Evolutionary conservation across 2,888 invertebrate species (phyloP).

Genomic region (Agrypnus murinus): DNA sequence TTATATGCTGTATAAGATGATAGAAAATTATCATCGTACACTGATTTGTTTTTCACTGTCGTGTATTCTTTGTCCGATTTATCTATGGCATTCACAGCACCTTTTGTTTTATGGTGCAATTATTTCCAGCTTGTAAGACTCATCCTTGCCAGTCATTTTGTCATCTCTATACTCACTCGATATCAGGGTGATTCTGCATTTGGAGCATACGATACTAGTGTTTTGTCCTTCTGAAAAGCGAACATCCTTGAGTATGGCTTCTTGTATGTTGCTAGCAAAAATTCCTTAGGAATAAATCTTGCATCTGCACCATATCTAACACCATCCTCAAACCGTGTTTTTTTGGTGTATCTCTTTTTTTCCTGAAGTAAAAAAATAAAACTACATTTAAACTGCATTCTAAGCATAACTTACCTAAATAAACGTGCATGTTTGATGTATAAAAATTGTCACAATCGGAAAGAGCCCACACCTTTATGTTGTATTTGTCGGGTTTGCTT

Average conservation of each 20-base stretch:
- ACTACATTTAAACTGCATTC: too few species aligned
- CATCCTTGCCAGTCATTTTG: constrained; percentile 18
- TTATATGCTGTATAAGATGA: constrained; percentile 8
- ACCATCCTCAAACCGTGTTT: too few species aligned
- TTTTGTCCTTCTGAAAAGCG: constrained; percentile 29
- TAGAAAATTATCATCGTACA: constrained; percentile 1
- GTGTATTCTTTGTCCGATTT: not conserved
- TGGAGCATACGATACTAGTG: constrained; percentile 15
- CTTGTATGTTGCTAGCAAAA: constrained; percentile 24
- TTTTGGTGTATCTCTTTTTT: too few species aligned
- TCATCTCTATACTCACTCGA: constrained; percentile 34
- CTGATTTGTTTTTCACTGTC: constrained; percentile 4
- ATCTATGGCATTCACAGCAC: not conserved
- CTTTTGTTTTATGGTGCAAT: constrained; percentile 12
- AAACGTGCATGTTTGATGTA: constrained; percentile 16
- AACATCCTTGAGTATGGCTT: constrained; percentile 34
- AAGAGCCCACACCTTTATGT: constrained; percentile 41
- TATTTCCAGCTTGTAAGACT: constrained; percentile 9
- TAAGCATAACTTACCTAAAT: constrained; percentile 24
- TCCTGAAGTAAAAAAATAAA: too few species aligned
- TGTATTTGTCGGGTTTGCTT: constrained; percentile 39
- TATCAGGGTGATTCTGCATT: constrained; percentile 25
- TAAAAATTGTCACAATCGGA: constrained; percentile 34
- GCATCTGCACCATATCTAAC: too few species aligned
- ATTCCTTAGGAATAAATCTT: constrained; percentile 28